These are phyloP conservation scores for Candoia aspera DNA, from an alignment of 2,113 vertebrate genomes.

Conservation along the genomic window DNA sequence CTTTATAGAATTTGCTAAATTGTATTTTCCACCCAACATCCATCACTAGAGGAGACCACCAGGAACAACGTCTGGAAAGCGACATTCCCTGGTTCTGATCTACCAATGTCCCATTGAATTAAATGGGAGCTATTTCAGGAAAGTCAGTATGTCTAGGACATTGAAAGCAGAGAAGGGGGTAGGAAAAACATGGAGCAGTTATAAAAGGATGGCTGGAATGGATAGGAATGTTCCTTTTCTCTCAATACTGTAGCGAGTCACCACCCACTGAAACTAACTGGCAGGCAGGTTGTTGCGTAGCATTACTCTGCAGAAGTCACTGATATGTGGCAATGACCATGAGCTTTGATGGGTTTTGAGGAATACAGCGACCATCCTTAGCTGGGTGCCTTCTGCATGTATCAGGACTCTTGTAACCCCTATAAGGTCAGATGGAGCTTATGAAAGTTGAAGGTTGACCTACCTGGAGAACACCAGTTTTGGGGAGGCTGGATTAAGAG, in stretches of 20 bases:
- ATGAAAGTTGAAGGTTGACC: too few species aligned
- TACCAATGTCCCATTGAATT: background rate
- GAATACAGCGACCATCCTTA: too few species aligned
- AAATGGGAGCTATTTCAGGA: background rate
- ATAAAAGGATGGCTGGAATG: background rate
- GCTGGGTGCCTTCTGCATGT: too few species aligned
- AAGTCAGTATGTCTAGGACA: background rate
- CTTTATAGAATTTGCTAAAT: background rate
- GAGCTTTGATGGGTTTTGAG: too few species aligned
- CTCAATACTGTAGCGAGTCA: background rate
- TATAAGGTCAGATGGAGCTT: too few species aligned
- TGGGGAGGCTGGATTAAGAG: too few species aligned
- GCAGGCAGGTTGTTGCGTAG: too few species aligned
- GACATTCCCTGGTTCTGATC: background rate
- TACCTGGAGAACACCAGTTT: too few species aligned
- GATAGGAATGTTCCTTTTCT: background rate
- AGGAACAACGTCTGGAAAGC: background rate
- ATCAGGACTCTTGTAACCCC: too few species aligned
- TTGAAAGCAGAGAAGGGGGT: background rate
- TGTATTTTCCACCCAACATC: background rate
- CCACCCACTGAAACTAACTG: background rate
- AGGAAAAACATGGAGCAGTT: background rate
- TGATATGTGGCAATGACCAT: too few species aligned
- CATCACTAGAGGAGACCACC: too few species aligned
- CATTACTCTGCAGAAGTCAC: too few species aligned